Evolutionary conservation across 2,797 vertebrate genomes (phyloP), one percentile per base, ranked within the genome.

Genomic region (Mormyrus proboscirostris): DNA sequence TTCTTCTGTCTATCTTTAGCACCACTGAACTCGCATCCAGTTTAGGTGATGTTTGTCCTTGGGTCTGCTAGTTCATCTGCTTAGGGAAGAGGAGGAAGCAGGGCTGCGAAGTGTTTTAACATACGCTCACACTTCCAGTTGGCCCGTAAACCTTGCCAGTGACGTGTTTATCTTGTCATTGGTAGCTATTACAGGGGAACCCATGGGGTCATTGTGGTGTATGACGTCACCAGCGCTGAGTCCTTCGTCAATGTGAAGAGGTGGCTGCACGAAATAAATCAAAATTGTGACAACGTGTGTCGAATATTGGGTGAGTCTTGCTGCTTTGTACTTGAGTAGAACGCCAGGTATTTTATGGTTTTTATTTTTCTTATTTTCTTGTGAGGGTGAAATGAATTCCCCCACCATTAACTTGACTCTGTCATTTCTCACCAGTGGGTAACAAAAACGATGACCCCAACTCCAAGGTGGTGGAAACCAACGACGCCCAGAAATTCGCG

Each of bases 231-330:
- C 33, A 99, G 98, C 10, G 98, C 99, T 0, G 99, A 99, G 93
- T 99, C 99, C 87, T 99, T 99, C 19, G 99, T 99, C 94, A 99
- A 99, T 22, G 99, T 99, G 92, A 99, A 99, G 93, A 96, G 99
- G 94, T 99, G 99, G 99, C 95, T 99, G 92, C 99, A 99, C 88
- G 99, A 99, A 97, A 99, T 99, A 92, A 99, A 99, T 95, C 98
- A 99, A 93, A 99, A 99, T 88, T 99, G 99, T 91, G 99, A 99
- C 29, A 98, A 99, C 0, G 99, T 99, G 88, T 99, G 99, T 95
- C 96, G 98, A 94, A 99, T 99, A 99, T 96, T 99, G 95, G 99
- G 99, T 99, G 91, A 95, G 95, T 0, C 1, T 73, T 76, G 16
- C 29, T 25, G 38, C 12, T 82, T 9, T 8, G 14, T 79, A 0